Evolutionary conservation across 2,888 invertebrate genomes (phyloP).

Genomic region (Gnatocerus cornutus): DNA sequence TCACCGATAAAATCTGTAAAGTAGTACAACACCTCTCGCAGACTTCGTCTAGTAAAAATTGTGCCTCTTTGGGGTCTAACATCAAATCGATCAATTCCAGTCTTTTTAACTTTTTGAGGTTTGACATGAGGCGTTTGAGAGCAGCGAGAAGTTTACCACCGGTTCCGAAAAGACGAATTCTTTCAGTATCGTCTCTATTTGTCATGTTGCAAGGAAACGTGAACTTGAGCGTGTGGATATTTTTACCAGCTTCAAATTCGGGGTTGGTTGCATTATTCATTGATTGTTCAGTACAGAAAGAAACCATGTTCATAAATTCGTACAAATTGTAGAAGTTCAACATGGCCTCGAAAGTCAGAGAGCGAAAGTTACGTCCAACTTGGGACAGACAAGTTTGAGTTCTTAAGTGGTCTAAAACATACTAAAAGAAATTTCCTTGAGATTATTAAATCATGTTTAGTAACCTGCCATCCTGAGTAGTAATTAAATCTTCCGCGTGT

Average conservation of each 20-base stretch:
- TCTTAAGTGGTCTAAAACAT: constrained; percentile 82
- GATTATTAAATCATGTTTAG: too few species aligned
- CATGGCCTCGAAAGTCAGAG: constrained; percentile 82
- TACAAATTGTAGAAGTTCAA: constrained; percentile 87
- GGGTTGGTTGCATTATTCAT: constrained; percentile 61
- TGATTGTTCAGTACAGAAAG: constrained; percentile 80
- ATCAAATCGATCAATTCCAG: constrained; percentile 84
- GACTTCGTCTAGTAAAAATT: constrained; percentile 82
- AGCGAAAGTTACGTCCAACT: constrained; percentile 79
- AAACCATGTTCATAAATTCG: constrained; percentile 88
- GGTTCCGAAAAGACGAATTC: constrained; percentile 82
- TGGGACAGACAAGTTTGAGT: constrained; percentile 81
- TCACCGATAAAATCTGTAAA: constrained; percentile 77
- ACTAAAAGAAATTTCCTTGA: constrained; percentile 68
- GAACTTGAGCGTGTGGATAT: constrained; percentile 78
- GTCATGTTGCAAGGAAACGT: constrained; percentile 85
- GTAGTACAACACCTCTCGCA: constrained; percentile 78
- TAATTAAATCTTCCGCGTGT: constrained; percentile 85
- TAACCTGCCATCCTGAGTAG: constrained; percentile 85
- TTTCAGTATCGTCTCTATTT: constrained; percentile 76
- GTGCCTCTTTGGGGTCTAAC: constrained; percentile 81
- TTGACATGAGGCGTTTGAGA: constrained; percentile 79
- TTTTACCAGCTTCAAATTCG: constrained; percentile 73
- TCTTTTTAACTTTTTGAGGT: constrained; percentile 76
- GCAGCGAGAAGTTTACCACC: constrained; percentile 78